These are phyloP conservation scores for Odontomachus brunneus DNA, from an alignment of 1,140 invertebrate species.

Conservation along the genomic window DNA sequence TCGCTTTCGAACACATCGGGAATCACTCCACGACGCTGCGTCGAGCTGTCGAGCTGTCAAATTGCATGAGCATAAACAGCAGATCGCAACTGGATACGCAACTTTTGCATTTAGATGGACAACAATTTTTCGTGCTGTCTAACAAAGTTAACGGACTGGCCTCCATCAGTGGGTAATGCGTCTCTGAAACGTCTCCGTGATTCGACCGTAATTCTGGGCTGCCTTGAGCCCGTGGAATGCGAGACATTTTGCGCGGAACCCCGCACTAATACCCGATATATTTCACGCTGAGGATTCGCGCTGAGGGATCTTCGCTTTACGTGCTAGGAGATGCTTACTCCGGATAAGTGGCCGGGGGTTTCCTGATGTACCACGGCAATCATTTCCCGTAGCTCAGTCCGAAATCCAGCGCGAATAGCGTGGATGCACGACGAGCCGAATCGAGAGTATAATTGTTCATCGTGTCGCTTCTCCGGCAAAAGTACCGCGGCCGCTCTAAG, in stretches of 20 bases:
- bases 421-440: not conserved
- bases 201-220: slow-evolving; percentile 54
- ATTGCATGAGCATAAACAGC: not conserved
- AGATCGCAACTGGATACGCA: not conserved
- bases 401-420: slow-evolving; percentile 9
- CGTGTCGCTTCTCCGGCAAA: not conserved
- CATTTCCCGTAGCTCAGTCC: not conserved
- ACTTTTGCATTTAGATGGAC: not conserved
- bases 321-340: slow-evolving; percentile 46
- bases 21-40: slow-evolving; percentile 14
- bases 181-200: slow-evolving; percentile 53
- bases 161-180: not conserved
- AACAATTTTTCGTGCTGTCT: not conserved
- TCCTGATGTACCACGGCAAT: slow-evolving; percentile 26
- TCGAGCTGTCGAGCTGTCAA: not conserved
- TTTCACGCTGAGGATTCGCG: slow-evolving; percentile 39
- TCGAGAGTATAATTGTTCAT: not conserved
- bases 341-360: slow-evolving; percentile 53
- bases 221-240: slow-evolving; percentile 45
- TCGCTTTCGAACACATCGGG: slow-evolving; percentile 44
- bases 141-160: not conserved
- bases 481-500: too few species aligned
- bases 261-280: slow-evolving; percentile 56
- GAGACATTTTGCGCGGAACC: slow-evolving; percentile 53
- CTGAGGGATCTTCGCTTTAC: slow-evolving; percentile 43